Base-by-base conservation (phyloP, 2,113 vertebrate genomes). In the Crotophaga sulcirostris region DNA sequence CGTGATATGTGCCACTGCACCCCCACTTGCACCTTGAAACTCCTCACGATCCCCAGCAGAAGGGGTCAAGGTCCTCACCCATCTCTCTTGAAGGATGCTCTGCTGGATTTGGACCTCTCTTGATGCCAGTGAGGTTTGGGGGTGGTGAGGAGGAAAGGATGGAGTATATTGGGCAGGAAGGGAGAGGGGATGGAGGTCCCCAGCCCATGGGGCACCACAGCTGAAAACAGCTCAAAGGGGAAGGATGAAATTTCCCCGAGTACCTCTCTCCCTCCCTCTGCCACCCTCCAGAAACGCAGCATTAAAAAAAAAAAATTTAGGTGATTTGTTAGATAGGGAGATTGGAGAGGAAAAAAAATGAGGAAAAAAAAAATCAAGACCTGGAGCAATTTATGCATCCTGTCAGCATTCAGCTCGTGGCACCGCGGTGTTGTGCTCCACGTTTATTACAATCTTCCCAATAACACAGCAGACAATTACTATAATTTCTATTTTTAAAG, bases 401-500 rank as follows among this genome's bases (percentile, higher is more conserved):
- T 92, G 94, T 83, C 83, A 51, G 74, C 91, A 82, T 66, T 38
- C 56, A 92, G 83, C 89, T 88, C 52, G 6, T 74, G 58, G 89
- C 81, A 45, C 58, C 26, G 16, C 12, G 0, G 93, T 29, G 90
- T 86, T 87, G 44, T 28, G 96, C 94, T 75, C 47, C 68, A 7
- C 58, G 58, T 96, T 96, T 97, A 97, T 96, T 97, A 93, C 97
- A 93, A 80, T 56, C 94, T 97, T 97, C 98, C 93, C 90, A 96
- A 97, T 94, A 96, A 97, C 96, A 93, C 86, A 76, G 95, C 97
- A 96, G 96, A 97, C 97, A 97, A 97, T 98, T 97, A 97, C 98
- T 95, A 52, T 96, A 93, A 95, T 97, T 97, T 95, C 97, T 97
- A 86, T 96, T 97, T 97, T 97, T 98, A 96, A 97, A 97, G 93